Evolutionary conservation across 1,140 invertebrate species (phyloP).

Genomic region (Eriocheir sinensis): DNA sequence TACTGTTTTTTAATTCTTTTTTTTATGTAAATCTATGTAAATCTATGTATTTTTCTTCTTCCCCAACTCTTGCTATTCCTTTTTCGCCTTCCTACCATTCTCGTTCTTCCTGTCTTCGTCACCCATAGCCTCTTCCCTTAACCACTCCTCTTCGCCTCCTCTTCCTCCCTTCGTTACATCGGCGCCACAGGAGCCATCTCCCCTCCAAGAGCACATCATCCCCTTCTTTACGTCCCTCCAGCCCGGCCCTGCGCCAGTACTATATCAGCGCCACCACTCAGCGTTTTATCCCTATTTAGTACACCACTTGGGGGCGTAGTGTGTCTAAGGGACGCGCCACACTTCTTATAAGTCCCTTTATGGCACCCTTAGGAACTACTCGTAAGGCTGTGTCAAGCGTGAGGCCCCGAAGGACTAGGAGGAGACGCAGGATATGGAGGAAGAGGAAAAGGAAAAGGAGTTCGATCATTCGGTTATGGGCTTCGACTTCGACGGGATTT

Average conservation of each 20-base stretch:
- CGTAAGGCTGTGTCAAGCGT: background rate
- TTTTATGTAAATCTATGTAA: no score
- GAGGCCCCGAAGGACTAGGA: background rate
- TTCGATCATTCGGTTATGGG: no score
- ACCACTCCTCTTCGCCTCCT: background rate
- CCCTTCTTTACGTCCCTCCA: background rate
- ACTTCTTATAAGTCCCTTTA: background rate
- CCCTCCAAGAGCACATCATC: background rate
- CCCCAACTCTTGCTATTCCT: no score
- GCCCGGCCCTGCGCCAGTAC: background rate
- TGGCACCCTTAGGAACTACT: background rate
- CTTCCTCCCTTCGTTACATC: background rate
- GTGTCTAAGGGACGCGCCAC: background rate
- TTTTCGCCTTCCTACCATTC: no score
- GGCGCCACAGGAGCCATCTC: no score
- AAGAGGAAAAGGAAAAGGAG: background rate
- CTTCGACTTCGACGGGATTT: no score
- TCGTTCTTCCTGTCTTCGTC: background rate
- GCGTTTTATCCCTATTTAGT: slow-evolving; percentile 1
- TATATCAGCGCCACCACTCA: background rate
- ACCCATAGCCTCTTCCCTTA: background rate
- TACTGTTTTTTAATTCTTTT: no score
- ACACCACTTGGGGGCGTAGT: background rate
- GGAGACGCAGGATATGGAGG: background rate
- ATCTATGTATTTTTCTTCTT: no score